Conservation (phyloP, 1,140 invertebrate species). For the Stegodyphus mimosarum region DNA sequence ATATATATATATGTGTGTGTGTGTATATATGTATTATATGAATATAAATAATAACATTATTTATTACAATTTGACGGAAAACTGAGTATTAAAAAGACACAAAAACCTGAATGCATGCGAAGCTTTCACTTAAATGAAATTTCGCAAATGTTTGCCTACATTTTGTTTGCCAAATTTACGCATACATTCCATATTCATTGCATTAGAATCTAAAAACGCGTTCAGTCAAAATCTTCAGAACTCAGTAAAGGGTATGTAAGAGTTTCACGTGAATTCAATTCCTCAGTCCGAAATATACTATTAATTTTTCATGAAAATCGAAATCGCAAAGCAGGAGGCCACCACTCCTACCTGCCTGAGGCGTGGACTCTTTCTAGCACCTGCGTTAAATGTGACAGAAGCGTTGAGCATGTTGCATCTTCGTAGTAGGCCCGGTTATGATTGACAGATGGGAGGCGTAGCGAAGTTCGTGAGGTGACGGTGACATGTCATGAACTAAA, state of each 20-base stretch:
- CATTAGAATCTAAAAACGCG: no score
- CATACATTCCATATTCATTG: no score
- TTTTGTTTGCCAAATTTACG: no score
- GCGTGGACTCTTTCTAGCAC: constrained; percentile 18
- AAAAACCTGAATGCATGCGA: no score
- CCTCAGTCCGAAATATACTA: constrained; percentile 6
- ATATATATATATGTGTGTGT: no score
- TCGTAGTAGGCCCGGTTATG: constrained; percentile 38
- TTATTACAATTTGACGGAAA: no score
- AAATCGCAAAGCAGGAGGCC: constrained; percentile 6
- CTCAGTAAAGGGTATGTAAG: not conserved
- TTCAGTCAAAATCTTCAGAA: no score
- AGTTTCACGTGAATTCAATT: not conserved
- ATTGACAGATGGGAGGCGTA: constrained; percentile 57
- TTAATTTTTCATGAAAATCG: constrained; percentile 46
- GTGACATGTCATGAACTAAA: constrained; percentile 44
- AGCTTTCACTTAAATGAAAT: no score
- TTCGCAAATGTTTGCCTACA: no score
- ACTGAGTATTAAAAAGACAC: no score
- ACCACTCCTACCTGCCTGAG: constrained; percentile 43
- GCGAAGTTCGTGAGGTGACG: constrained; percentile 30
- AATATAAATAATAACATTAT: no score
- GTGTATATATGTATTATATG: no score
- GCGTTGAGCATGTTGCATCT: constrained; percentile 43
- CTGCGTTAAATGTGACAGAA: constrained; percentile 45